Conservation (phyloP, 2,888 invertebrate species). For the Crepidodera aurea region DNA sequence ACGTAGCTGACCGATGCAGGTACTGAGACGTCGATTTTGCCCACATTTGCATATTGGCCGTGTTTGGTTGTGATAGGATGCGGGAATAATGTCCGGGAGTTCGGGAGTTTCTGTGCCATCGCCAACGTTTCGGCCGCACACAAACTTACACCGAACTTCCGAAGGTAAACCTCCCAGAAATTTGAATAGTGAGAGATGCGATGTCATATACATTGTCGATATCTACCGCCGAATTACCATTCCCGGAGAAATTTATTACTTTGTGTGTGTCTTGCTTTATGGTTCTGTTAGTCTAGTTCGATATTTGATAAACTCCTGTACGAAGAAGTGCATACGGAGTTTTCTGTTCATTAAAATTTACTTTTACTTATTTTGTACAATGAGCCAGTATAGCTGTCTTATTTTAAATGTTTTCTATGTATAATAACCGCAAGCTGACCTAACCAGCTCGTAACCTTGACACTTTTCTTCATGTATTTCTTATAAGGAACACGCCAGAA, state of each 20-base stretch:
- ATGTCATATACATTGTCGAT: slow-evolving; percentile 53
- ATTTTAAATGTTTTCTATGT: too few species aligned
- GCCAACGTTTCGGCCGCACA: slow-evolving; percentile 33
- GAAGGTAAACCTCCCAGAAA: slow-evolving; percentile 58
- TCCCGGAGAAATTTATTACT: slow-evolving; percentile 45
- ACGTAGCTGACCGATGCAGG: slow-evolving; percentile 62
- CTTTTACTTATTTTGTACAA: too few species aligned
- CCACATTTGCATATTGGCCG: slow-evolving; percentile 59
- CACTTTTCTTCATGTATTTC: too few species aligned
- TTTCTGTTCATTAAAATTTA: too few species aligned
- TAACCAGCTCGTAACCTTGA: too few species aligned
- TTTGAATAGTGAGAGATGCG: slow-evolving; percentile 55
- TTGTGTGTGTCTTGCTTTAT: slow-evolving; percentile 24
- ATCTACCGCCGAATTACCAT: slow-evolving; percentile 52
- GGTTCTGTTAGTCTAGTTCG: slow-evolving; percentile 1
- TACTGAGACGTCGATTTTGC: slow-evolving; percentile 53
- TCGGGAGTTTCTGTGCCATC: slow-evolving; percentile 1
- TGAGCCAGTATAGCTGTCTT: too few species aligned
- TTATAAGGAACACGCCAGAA: too few species aligned
- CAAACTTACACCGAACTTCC: slow-evolving; percentile 57
- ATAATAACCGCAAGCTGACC: too few species aligned
- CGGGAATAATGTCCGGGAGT: slow-evolving; percentile 53
- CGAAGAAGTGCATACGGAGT: not conserved
- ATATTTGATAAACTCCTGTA: not conserved
- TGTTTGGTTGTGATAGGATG: slow-evolving; percentile 60